A percentile compares a stretch with the other conserved stretches of the same genome.
These are phyloP conservation scores for Pachyramphus minor DNA, from an alignment of 2,113 vertebrate species.

Conservation along the genomic window DNA sequence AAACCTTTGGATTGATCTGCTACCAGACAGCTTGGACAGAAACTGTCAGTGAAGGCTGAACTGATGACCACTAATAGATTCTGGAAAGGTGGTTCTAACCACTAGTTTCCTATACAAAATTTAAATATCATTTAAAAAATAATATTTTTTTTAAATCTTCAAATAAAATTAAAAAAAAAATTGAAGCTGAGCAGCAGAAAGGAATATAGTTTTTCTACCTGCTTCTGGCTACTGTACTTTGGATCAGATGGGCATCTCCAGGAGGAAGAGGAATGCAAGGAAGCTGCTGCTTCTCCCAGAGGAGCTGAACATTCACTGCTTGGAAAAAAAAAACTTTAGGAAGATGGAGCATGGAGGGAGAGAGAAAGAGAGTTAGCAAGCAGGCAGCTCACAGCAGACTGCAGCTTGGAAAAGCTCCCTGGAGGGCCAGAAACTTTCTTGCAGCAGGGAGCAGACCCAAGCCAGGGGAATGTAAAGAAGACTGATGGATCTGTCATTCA, in stretches of 20 bases:
- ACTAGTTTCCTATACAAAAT: background rate
- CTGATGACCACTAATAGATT: fast-evolving
- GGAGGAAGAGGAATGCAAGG: background rate
- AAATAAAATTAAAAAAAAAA: background rate
- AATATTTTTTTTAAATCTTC: background rate
- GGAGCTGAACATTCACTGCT: background rate
- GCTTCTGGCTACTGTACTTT: background rate
- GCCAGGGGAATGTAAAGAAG: background rate
- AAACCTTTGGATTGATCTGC: background rate
- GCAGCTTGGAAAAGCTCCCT: background rate
- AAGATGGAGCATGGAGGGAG: background rate
- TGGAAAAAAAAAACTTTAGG: background rate
- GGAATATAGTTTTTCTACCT: background rate
- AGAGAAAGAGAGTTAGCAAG: background rate
- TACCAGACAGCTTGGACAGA: background rate
- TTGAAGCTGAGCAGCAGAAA: background rate
- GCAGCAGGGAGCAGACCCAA: background rate
- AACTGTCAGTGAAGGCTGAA: background rate
- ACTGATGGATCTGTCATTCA: background rate
- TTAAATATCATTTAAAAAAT: background rate
- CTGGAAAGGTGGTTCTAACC: background rate
- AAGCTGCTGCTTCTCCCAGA: background rate
- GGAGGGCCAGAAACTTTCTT: background rate
- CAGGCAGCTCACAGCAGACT: background rate
- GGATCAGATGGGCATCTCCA: background rate